Conservation (phyloP, 2,113 vertebrate species). For the Pollimyrus isidori region DNA sequence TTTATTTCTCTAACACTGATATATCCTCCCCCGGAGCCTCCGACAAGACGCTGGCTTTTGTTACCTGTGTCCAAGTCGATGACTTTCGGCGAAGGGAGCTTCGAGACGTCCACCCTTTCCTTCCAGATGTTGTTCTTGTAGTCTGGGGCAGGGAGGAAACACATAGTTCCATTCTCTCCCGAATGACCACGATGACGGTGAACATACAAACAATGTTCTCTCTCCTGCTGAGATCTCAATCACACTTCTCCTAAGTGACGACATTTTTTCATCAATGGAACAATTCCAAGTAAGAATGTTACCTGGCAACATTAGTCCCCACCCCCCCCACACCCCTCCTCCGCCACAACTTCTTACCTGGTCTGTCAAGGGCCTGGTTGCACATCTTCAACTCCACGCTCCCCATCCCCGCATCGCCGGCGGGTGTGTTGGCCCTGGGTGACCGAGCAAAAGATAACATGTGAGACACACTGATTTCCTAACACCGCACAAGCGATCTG, state of each 20-base stretch:
- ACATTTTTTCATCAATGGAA: background rate
- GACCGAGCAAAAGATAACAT: background rate
- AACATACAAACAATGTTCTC: background rate
- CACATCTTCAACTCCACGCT: slow-evolving; percentile 62
- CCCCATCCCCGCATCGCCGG: slow-evolving; percentile 61
- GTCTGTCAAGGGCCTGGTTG: slow-evolving; percentile 68
- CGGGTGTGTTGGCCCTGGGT: slow-evolving; percentile 60
- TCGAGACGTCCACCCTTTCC: slow-evolving; percentile 70
- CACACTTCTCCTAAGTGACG: background rate
- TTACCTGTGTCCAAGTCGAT: slow-evolving; percentile 85
- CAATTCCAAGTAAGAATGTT: background rate
- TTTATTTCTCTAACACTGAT: background rate
- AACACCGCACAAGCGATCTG: background rate
- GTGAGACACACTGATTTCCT: background rate
- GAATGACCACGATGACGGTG: background rate
- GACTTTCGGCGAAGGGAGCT: slow-evolving; percentile 59
- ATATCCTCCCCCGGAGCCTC: background rate
- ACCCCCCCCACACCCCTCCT: background rate
- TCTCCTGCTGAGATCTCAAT: background rate
- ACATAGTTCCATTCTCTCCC: background rate
- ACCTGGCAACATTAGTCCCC: background rate
- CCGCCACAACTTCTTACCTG: slow-evolving; percentile 57
- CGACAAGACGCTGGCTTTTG: background rate
- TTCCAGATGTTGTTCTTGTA: slow-evolving; percentile 97
- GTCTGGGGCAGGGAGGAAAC: slow-evolving; percentile 55